Evolutionary conservation across 64 coral and sea anemone genomes (phyloP), one percentile per base, ranked within the genome.

Genomic region (Pocillopora verrucosa): DNA sequence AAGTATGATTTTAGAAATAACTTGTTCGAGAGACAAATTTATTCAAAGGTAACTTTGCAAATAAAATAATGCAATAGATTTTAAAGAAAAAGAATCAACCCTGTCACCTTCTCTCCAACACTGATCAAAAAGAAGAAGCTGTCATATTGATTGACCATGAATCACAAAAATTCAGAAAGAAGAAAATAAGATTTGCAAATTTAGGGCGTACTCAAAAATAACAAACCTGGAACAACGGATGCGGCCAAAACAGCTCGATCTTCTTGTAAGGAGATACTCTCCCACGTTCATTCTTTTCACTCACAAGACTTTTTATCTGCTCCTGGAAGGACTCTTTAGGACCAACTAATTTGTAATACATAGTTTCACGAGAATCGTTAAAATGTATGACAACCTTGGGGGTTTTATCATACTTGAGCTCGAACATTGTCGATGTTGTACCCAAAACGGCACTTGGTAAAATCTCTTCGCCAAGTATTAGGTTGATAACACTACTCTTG

Each of bases 171-270:
- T 51, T 7, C 41, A 51, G 41, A 51, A 51, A 51, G 7, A 51
- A 51, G 41, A 51, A 51, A 51, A 51, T 4, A 3, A 51, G 7
- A 51, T 51, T 51, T 51, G 3, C 41, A 51, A 7, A 51, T 7
- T 51, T 51, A 51, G 41, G 41, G 41, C 41, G 41, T 51, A 51
- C 41, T 51, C 3, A 51, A 51, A 51, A 51, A 51, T 51, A 51
- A 51, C 41, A 4, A 51, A 89, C 88, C 88, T 89, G 26, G 0
- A 89, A 34, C 88, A 89, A 89, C 7, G 34, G 59, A 15, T 89
- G 75, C 25, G 88, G 88, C 61, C 61, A 89, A 63, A 89, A 79
- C 24, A 89, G 13, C 62, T 89, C 88, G 13, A 89, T 56, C 65
- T 89, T 89, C 78, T 79, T 78, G 78, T 79, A 89, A 2, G 57